Evolutionary conservation across 2,888 invertebrate genomes (phyloP), one percentile per base, ranked within the genome.

Genomic region (Timandra comae): DNA sequence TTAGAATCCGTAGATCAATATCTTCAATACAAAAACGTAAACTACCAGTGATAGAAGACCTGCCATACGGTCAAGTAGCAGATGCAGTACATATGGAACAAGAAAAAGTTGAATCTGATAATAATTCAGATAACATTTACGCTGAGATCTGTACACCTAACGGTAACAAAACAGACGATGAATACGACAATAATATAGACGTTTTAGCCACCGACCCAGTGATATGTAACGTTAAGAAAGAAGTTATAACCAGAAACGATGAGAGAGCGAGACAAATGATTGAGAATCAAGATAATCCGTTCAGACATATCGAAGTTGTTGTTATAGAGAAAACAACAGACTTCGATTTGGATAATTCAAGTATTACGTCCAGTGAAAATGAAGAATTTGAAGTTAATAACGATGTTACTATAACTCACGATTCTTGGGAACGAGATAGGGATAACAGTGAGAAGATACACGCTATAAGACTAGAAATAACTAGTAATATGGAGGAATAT

Each of bases 51-150:
- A 87, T 88, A 30, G 91, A 91, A 65, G 91, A 91, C 61, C 65
- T 91, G 16, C 91, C 91, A 2, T 91, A 91, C 44, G 90, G 91
- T 6, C 90, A 90, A 71, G 91, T 91, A 3, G 89, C 90, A 4
- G 91, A 91, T 45, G 91, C 91, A 6, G 85, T 91, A 3, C 63
- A 73, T 27, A 54, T 73, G 3, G 80, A 78, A 49, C 77, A 78
- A 46, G 86, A 89, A 56, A 75, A 63, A 33, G 49, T 70, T 20
- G 80, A 82, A 43, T 75, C 78, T 0, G 85, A 85, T 41, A 62
- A 76, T 2, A 74, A 73, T 43, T 81, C 80, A 19, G 91, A 91
- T 54, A 91, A 91, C 52, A 91, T 91, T 51, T 91, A 91, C 58
- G 91, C 91, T 29, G 91, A 91, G 69, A 91, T 91, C 37, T 91